Percentiles rank a stretch among this genome's conserved stretches.
Evolutionary conservation across 1,140 invertebrate genomes (phyloP).

Genomic region (Centruroides vittatus): DNA sequence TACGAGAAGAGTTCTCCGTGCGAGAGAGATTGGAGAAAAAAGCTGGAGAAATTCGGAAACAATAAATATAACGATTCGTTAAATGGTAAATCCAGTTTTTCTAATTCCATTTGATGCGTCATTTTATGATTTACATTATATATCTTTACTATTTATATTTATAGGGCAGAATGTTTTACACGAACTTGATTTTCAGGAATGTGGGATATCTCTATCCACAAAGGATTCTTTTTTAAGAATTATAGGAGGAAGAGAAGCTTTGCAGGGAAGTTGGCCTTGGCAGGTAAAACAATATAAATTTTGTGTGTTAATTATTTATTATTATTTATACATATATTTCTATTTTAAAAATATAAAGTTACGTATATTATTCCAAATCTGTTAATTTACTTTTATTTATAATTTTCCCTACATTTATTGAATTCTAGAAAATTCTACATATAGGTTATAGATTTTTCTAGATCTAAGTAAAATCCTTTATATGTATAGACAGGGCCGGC

Average conservation of each 20-base stretch:
- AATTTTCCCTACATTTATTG: too few species aligned
- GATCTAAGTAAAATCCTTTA: too few species aligned
- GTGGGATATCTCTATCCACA: not conserved
- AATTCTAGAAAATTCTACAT: too few species aligned
- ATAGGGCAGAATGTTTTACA: not conserved
- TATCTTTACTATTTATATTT: not conserved
- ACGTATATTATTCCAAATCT: conserved; percentile 1
- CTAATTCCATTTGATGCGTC: too few species aligned
- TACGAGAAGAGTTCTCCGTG: conserved; percentile 63
- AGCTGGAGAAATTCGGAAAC: not conserved
- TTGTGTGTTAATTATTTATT: not conserved
- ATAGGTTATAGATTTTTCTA: too few species aligned
- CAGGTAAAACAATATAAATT: conserved; percentile 37
- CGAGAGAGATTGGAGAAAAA: conserved; percentile 43
- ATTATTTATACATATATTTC: not conserved
- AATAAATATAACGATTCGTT: not conserved
- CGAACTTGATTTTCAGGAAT: not conserved
- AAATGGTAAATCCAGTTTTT: not conserved
- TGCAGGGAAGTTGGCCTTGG: conserved; percentile 78
- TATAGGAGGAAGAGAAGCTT: conserved; percentile 63
- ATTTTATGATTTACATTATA: too few species aligned
- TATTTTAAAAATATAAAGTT: not conserved
- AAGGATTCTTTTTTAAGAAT: conserved; percentile 41
- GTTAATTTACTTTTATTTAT: not conserved
- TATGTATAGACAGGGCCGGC: too few species aligned